Percentiles rank a stretch among this genome's conserved stretches.
Conservation (phyloP, 1,140 invertebrate species). For the Lethrus apterus region DNA sequence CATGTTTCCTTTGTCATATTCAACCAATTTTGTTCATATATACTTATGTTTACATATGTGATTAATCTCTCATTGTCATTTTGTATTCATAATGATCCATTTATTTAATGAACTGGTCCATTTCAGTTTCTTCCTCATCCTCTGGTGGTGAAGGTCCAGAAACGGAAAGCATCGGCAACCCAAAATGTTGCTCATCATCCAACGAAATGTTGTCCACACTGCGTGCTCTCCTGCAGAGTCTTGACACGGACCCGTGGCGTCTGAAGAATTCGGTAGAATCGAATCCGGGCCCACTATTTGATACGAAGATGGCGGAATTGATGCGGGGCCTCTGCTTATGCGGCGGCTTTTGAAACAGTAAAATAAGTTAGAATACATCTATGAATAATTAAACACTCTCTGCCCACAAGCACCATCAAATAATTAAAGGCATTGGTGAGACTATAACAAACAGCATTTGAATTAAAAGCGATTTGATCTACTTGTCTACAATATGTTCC, state of each 20-base stretch:
- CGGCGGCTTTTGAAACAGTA: conserved; percentile 36
- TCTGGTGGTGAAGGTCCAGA: conserved; percentile 70
- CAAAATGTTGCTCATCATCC: conserved; percentile 50
- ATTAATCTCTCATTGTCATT: no score
- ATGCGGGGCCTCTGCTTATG: conserved; percentile 60
- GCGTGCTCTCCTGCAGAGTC: conserved; percentile 67
- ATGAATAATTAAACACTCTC: no score
- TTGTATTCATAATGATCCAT: no score
- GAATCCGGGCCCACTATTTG: conserved; percentile 64
- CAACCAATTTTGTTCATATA: no score
- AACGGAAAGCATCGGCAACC: conserved; percentile 65
- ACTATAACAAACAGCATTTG: no score
- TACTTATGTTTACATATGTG: no score
- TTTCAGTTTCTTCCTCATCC: conserved; percentile 33
- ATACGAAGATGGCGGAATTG: conserved; percentile 68
- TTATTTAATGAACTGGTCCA: conserved; percentile 16
- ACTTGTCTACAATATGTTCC: no score
- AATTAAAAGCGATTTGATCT: no score
- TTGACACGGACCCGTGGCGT: conserved; percentile 68
- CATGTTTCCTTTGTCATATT: no score
- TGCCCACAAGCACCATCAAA: no score
- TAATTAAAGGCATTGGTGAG: no score
- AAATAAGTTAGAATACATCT: no score
- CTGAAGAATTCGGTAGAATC: conserved; percentile 67
- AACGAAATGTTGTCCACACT: conserved; percentile 59